Percentiles rank a stretch among this genome's conserved stretches.
Evolutionary conservation across 2,113 vertebrate genomes (phyloP).

Genomic region (Silurus asotus): DNA sequence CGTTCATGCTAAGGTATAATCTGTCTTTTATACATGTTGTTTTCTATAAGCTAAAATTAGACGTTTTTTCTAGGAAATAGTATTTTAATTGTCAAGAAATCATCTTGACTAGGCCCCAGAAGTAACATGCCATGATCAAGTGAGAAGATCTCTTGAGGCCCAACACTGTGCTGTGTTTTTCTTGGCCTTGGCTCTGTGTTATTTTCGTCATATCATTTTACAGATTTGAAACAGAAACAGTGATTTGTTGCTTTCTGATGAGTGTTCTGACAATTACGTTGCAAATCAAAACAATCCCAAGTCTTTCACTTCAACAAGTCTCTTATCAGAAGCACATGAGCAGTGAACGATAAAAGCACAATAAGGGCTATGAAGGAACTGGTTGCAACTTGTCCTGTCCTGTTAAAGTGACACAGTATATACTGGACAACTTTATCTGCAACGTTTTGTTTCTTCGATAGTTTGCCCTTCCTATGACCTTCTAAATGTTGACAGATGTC

Average conservation of each 20-base stretch:
- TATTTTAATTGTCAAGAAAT: not conserved
- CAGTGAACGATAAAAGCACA: constrained; percentile 59
- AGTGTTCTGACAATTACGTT: constrained; percentile 53
- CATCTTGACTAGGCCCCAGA: not conserved
- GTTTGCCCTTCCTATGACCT: constrained; percentile 28
- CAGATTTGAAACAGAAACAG: constrained; percentile 66
- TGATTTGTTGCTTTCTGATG: constrained; percentile 63
- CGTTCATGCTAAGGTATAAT: not conserved
- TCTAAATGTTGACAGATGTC: constrained; percentile 34
- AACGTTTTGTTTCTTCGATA: not conserved
- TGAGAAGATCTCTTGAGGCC: constrained; percentile 11
- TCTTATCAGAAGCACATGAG: constrained; percentile 70
- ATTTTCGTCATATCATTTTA: constrained; percentile 55
- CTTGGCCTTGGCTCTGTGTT: constrained; percentile 52
- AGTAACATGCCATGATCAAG: not conserved
- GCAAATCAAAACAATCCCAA: constrained; percentile 60
- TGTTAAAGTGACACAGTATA: not conserved
- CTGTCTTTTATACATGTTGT: not conserved
- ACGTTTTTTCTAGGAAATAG: not conserved
- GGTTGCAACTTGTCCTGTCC: not conserved
- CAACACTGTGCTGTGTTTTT: constrained; percentile 60
- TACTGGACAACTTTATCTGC: not conserved
- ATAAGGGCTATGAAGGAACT: constrained; percentile 38
- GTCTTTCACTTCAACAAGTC: not conserved
- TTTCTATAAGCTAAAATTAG: not conserved